Evolutionary conservation across 2,797 vertebrate genomes (phyloP).

Genomic region (Silurus lanzhouensis): DNA sequence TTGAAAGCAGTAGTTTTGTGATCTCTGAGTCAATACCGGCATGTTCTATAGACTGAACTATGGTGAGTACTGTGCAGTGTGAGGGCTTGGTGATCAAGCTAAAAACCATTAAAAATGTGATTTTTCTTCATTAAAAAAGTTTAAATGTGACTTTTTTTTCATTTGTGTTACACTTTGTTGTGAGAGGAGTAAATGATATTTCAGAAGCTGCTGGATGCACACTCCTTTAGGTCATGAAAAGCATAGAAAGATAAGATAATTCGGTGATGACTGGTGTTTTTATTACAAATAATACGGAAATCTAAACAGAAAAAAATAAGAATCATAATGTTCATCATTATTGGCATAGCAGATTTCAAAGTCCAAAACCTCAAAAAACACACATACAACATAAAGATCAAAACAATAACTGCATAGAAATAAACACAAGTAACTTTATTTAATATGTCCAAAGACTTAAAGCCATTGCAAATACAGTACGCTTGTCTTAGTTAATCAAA

Average conservation of each 20-base stretch:
- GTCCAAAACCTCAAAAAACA: not conserved
- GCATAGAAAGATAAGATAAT: not conserved
- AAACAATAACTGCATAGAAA: not conserved
- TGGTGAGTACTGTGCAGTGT: not conserved
- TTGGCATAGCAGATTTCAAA: not conserved
- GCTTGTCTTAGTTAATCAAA: not conserved
- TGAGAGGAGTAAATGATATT: not conserved
- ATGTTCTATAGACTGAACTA: not conserved
- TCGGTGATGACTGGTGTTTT: not conserved
- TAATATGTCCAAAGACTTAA: not conserved
- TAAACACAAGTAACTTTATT: not conserved
- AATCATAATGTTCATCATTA: not conserved
- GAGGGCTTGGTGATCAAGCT: slow-evolving; percentile 2
- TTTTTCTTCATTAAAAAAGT: slow-evolving; percentile 13
- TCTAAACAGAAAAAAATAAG: not conserved
- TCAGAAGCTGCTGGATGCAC: not conserved
- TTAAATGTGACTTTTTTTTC: not conserved
- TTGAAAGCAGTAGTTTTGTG: not conserved
- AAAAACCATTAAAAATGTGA: not conserved
- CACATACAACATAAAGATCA: not conserved
- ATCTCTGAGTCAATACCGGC: not conserved
- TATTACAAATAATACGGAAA: too few species aligned
- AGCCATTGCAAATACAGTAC: not conserved
- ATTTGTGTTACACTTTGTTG: not conserved
- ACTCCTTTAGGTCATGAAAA: not conserved